Conservation (phyloP, 2,888 invertebrate species). For the Agrochola lychnidis region DNA sequence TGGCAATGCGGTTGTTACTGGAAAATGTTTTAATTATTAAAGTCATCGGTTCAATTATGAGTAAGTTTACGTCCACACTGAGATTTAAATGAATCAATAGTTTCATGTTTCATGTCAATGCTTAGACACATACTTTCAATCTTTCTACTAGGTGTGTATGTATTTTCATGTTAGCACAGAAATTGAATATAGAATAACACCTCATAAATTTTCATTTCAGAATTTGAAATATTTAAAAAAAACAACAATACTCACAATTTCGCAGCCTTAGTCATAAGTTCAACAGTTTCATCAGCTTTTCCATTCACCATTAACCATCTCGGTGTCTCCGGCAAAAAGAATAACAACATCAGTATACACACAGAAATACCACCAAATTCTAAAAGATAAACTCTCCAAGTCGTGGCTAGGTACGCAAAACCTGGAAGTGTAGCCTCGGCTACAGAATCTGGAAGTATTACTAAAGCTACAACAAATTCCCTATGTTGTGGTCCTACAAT, state of each 20-base stretch:
- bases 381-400: constrained; percentile 74
- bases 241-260: constrained; percentile 71
- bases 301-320: constrained; percentile 79
- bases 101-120: not conserved
- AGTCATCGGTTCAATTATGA: not conserved
- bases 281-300: constrained; percentile 70
- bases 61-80: too few relatives aligned
- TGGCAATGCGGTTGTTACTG: constrained; percentile 74
- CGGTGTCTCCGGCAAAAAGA: constrained; percentile 79
- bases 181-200: not conserved
- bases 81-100: not conserved
- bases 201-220: not conserved
- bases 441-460: constrained; percentile 71
- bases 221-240: not conserved
- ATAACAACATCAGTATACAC: constrained; percentile 66
- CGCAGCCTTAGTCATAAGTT: constrained; percentile 75
- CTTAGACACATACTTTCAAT: not conserved
- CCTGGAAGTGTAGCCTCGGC: constrained; percentile 68
- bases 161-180: not conserved
- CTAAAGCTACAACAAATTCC: constrained; percentile 74
- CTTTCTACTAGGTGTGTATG: not conserved
- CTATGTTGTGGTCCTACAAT: constrained; percentile 88
- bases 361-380: constrained; percentile 67
- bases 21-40: constrained; percentile 46
- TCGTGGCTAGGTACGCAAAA: constrained; percentile 74